Base-by-base conservation (phyloP, 2,113 vertebrate genomes). In the Atherinomorus stipes region DNA sequence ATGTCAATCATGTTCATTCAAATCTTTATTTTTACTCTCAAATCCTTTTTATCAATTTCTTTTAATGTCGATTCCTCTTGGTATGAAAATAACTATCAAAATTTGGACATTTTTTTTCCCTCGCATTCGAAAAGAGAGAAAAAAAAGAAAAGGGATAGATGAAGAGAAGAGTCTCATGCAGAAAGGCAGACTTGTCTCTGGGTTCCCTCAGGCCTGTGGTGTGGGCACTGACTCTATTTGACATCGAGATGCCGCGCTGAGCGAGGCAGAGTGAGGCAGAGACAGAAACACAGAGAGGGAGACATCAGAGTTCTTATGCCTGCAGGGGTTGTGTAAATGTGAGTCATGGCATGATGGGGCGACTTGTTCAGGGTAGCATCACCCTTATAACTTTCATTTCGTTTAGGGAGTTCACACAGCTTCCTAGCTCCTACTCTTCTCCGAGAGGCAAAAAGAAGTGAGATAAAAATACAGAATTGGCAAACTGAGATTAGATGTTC, bases 161-260 rank as follows among this genome's bases (percentile, higher is more conserved):
- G 77, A 87, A 85, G 80, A 79, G 83, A 78, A 57, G 40, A 68
- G 85, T 78, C 80, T 80, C 52, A 82, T 66, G 81, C 76, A 78
- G 81, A 84, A 80, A 83, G 80, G 80, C 79, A 84, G 85, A 88
- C 85, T 90, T 88, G 88, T 90, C 89, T 90, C 63, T 54, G 23
- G 18, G 64, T 85, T 89, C 91, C 91, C 88, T 83, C 72, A 87
- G 91, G 91, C 87, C 88, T 53, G 77, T 68, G 87, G 85, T 85
- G 84, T 86, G 87, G 88, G 84, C 91, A 85, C 89, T 86, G 89
- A 92, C 90, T 90, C 86, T 85, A 88, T 92, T 90, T 92, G 91
- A 92, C 91, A 91, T 80, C 69, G 34, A 81, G 87, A 86, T 83
- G 75, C 85, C 61, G 81, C 47, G 42, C 81, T 63, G 84, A 83